Percentiles rank a stretch among this genome's conserved stretches.
Conservation (phyloP, 2,888 invertebrate genomes). For the Aproaerema taeniolella region DNA sequence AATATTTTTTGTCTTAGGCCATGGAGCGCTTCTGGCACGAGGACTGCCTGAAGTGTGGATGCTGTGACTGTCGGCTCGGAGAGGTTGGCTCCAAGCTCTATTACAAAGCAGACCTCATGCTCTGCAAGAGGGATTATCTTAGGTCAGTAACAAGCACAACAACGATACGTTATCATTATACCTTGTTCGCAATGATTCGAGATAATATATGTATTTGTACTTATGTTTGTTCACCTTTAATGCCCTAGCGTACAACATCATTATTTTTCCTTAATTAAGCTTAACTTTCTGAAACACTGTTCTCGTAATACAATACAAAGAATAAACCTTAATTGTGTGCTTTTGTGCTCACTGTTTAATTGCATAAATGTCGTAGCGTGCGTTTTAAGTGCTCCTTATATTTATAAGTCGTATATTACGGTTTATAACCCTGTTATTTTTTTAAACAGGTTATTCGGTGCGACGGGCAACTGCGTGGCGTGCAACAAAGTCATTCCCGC, state of each 20-base stretch:
- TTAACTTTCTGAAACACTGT: too few species aligned
- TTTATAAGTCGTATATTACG: constrained; percentile 42
- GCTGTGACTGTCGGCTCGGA: constrained; percentile 95
- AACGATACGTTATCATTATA: too few species aligned
- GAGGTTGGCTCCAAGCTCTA: constrained; percentile 95
- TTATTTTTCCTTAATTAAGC: too few species aligned
- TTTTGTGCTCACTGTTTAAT: constrained; percentile 13
- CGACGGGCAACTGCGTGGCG: constrained; percentile 93
- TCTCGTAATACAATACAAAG: too few species aligned
- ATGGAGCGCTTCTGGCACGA: constrained; percentile 96
- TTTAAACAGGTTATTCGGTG: constrained; percentile 88
- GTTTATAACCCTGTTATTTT: constrained; percentile 36
- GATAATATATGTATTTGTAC: too few species aligned
- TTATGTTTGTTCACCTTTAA: too few species aligned
- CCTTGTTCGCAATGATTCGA: too few species aligned
- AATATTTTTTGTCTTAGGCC: too few species aligned
- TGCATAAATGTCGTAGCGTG: constrained; percentile 33
- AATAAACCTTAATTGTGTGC: constrained; percentile 13
- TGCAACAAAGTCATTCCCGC: constrained; percentile 96
- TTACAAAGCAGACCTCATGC: constrained; percentile 92
- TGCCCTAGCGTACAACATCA: too few species aligned
- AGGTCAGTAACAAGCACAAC: constrained; percentile 75
- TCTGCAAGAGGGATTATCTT: constrained; percentile 94
- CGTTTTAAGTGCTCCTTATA: constrained; percentile 37
- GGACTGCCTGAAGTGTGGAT: constrained; percentile 94